A percentile compares a stretch with the other conserved stretches of the same genome.
Evolutionary conservation across 2,797 vertebrate species (phyloP).

Genomic region (Chrosomus eos): DNA sequence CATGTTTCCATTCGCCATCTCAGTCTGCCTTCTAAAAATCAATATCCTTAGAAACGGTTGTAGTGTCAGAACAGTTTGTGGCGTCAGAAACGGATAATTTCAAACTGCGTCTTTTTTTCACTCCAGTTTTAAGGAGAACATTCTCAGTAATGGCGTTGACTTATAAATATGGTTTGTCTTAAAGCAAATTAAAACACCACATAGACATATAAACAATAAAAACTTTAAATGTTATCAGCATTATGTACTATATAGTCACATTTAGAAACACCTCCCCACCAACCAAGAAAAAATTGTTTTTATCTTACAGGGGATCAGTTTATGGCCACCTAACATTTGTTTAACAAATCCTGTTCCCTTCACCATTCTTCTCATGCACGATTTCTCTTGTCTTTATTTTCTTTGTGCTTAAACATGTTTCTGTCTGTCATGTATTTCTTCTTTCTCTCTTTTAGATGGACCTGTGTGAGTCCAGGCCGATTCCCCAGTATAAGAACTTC

Average conservation of each 20-base stretch:
- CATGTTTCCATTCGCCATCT: too few relatives aligned
- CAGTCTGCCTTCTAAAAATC: too few relatives aligned
- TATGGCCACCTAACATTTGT: neutral
- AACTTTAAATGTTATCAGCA: neutral
- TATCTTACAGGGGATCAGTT: neutral
- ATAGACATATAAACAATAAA: too few relatives aligned
- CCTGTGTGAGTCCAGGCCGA: slow-evolving; percentile 60
- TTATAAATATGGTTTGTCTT: too few relatives aligned
- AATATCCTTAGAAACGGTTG: too few relatives aligned
- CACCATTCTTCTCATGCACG: neutral
- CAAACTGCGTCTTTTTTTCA: too few relatives aligned
- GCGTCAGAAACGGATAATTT: too few relatives aligned
- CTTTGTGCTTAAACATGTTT: neutral
- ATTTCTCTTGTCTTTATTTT: neutral
- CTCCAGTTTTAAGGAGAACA: too few relatives aligned
- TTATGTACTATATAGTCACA: neutral
- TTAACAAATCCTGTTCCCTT: slow-evolving; percentile 6
- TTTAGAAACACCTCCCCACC: neutral
- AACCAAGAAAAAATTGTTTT: neutral
- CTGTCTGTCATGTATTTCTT: neutral
- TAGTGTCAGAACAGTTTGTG: too few relatives aligned
- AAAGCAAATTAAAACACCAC: too few relatives aligned
- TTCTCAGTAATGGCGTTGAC: too few relatives aligned
- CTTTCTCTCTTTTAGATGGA: slow-evolving; percentile 60
- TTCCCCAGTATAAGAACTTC: slow-evolving; percentile 93